These are phyloP conservation scores for Ctenodactylus gundi DNA, from an alignment of 2,113 vertebrate genomes.

Conservation along the genomic window DNA sequence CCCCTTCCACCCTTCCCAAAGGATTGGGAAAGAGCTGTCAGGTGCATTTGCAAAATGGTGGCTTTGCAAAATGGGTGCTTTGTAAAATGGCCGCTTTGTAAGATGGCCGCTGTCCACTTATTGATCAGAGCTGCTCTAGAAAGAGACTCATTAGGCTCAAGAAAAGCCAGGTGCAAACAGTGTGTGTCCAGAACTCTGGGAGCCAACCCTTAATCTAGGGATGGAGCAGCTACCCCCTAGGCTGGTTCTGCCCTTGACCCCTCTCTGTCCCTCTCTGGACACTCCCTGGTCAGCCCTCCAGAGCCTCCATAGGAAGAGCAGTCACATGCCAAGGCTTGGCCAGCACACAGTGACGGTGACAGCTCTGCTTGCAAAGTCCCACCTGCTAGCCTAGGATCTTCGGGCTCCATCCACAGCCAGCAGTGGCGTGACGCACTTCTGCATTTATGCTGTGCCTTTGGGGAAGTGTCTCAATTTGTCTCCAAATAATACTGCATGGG, in stretches of 20 bases:
- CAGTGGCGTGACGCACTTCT: fast-evolving
- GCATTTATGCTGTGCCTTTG: fast-evolving
- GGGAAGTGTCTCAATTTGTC: background rate
- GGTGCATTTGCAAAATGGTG: background rate
- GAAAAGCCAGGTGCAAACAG: background rate
- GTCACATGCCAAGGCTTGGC: background rate
- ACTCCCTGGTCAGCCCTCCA: background rate
- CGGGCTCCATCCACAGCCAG: no score
- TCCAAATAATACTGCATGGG: background rate
- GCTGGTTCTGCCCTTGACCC: background rate
- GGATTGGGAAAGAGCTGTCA: background rate
- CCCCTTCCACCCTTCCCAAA: fast-evolving
- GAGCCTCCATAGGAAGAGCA: background rate
- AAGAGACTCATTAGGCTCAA: background rate
- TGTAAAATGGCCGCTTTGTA: no score
- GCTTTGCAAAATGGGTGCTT: background rate
- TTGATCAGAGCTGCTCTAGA: background rate
- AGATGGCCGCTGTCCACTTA: background rate
- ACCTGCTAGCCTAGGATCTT: no score
- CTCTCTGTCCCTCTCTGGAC: background rate
- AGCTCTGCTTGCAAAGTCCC: background rate
- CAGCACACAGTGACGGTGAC: fast-evolving
- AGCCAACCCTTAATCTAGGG: background rate
- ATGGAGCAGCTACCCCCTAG: background rate
- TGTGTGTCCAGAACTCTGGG: background rate